Evolutionary conservation across 2,797 vertebrate species (phyloP).

Genomic region (Simalia tracyae): DNA sequence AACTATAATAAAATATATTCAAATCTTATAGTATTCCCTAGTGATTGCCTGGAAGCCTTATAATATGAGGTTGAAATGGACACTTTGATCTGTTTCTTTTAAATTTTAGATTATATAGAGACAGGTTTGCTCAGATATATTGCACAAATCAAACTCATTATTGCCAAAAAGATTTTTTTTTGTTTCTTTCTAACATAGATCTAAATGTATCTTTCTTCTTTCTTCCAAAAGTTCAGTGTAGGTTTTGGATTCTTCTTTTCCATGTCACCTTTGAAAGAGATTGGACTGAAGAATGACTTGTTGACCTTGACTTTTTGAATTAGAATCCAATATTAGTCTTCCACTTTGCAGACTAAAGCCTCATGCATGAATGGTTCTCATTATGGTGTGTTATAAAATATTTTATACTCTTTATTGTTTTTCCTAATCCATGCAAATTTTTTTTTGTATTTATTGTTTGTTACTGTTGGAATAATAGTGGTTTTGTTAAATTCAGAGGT

Average conservation of each 20-base stretch:
- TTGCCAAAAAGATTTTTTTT: background rate
- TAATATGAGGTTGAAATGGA: background rate
- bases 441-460: constrained; percentile 22
- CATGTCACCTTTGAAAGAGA: background rate
- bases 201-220: background rate
- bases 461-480: constrained; percentile 31
- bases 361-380: background rate
- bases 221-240: background rate
- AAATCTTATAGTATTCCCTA: background rate
- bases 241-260: background rate
- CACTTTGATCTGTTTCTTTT: background rate
- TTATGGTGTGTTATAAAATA: background rate
- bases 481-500: constrained; percentile 31
- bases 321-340: background rate
- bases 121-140: background rate
- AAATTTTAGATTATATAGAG: background rate
- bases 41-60: background rate
- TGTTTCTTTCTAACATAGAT: background rate
- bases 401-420: background rate
- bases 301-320: background rate
- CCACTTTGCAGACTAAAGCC: background rate
- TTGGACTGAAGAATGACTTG: background rate
- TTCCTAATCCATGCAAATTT: background rate
- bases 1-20: background rate
- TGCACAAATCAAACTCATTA: background rate